Evolutionary conservation across 37 sponge, comb jelly and placozoan genomes (phyloP).

Genomic region (Trichoplax adhaerens): DNA sequence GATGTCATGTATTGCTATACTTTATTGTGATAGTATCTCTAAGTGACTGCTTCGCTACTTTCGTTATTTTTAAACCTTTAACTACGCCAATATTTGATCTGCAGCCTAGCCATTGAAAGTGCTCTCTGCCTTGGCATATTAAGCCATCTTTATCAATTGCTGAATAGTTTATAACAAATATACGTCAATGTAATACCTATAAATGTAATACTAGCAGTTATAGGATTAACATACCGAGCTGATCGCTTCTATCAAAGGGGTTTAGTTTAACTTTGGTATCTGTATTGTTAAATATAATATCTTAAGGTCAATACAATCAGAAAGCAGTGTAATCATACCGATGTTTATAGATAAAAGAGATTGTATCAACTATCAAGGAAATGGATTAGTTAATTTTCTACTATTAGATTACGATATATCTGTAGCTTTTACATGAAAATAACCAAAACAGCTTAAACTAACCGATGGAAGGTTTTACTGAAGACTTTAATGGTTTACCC

Average conservation of each 20-base stretch:
- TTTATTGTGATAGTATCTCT: no score
- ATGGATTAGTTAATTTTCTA: no score
- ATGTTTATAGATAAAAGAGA: no score
- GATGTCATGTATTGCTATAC: background rate
- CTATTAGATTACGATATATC: no score
- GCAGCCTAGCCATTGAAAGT: constrained; percentile 59
- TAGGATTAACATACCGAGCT: constrained; percentile 34
- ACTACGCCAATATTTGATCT: constrained; percentile 44
- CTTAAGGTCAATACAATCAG: no score
- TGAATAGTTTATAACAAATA: constrained; percentile 7
- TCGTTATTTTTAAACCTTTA: constrained; percentile 11
- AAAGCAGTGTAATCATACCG: no score
- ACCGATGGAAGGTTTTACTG: no score
- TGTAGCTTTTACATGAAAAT: no score
- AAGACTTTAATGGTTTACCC: no score
- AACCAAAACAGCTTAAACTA: no score
- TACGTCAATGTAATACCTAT: background rate
- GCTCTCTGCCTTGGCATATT: constrained; percentile 75
- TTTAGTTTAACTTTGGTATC: constrained; percentile 23
- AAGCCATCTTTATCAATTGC: constrained; percentile 76
- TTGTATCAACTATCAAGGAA: no score
- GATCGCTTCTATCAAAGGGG: constrained; percentile 45
- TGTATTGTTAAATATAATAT: constrained; percentile 2
- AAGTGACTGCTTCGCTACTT: no score
- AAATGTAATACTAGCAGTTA: background rate